Conservation (phyloP, 2,888 invertebrate genomes). For the Eupithecia subumbrata region DNA sequence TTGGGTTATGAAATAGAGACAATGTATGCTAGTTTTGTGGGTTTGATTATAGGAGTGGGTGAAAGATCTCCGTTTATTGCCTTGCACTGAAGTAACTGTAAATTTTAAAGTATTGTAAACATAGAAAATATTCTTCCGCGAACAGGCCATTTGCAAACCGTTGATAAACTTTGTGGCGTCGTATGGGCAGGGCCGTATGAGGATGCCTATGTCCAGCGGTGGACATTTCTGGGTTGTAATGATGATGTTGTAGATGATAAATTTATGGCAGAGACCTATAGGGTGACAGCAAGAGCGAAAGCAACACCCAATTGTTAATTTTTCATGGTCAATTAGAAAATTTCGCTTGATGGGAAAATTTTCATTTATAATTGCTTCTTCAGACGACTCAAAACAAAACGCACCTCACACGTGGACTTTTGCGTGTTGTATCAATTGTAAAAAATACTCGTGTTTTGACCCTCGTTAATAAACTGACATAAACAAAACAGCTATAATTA, state of each 20-base stretch:
- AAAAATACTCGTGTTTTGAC: not conserved
- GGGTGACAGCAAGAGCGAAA: not conserved
- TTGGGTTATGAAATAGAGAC: constrained; percentile 18
- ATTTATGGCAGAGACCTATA: not conserved
- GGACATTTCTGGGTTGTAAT: not conserved
- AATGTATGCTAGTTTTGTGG: constrained; percentile 5
- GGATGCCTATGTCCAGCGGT: not conserved
- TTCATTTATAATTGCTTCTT: not conserved
- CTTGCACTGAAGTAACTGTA: not conserved
- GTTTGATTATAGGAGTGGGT: not conserved
- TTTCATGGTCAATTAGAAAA: no score
- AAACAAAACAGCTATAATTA: constrained; percentile 14
- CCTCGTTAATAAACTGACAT: constrained; percentile 15
- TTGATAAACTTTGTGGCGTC: not conserved
- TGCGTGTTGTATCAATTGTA: not conserved
- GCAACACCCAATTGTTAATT: not conserved
- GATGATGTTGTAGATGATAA: not conserved
- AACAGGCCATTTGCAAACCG: not conserved
- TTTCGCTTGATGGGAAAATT: no score
- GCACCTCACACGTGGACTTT: not conserved
- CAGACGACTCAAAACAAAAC: not conserved
- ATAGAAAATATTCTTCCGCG: not conserved
- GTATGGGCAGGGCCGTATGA: no score
- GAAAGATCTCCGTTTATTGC: not conserved
- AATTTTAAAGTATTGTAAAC: not conserved